Evolutionary conservation across 2,797 vertebrate genomes (phyloP), one percentile per base, ranked within the genome.

Genomic region (Austrolebias charrua): DNA sequence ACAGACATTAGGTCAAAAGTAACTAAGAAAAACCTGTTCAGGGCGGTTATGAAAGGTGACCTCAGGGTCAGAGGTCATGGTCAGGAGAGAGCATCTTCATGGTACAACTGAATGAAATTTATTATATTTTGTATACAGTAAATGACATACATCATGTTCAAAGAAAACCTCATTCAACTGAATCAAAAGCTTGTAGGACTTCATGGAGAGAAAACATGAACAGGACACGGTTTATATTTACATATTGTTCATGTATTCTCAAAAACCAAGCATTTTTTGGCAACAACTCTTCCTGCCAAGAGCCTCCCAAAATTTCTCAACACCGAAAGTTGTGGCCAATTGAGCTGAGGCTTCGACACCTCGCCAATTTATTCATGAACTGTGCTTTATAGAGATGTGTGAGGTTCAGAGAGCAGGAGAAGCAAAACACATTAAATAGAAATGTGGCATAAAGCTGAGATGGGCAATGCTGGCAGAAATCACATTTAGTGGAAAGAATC

Each of bases 371-470:
- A 67, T 80, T 70, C 81, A 80, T 81, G 49, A 69, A 53, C 67
- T 59, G 63, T 77, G 75, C 76, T 71, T 82, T 67, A 82, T 72
- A 71, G 67, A 71, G 66, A 60, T 63, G 57, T 65, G 48, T 66
- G 59, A 50, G 57, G 60, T 52, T 65, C 68, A 67, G 69, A 56
- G 48, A 44, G 64, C 33, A 42, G 44, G 38, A 49, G 65, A 65
- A 53, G 60, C 61, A 69, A 63, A 75, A 81, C 69, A 78, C 65
- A 72, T 74, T 81, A 69, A 80, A 73, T 65, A 72, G 67, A 69
- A 59, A 71, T 69, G 73, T 73, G 66, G 79, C 76, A 80, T 70
- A 69, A 77, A 79, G 66, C 49, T 50, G 63, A 66, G 63, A 75
- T 66, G 73, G 60, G 19, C 64, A 77, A 61, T 71, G 60, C 70